A percentile compares a stretch with the other conserved stretches of the same genome.
Conservation (phyloP, 2,797 vertebrate genomes). For the Labroides dimidiatus region DNA sequence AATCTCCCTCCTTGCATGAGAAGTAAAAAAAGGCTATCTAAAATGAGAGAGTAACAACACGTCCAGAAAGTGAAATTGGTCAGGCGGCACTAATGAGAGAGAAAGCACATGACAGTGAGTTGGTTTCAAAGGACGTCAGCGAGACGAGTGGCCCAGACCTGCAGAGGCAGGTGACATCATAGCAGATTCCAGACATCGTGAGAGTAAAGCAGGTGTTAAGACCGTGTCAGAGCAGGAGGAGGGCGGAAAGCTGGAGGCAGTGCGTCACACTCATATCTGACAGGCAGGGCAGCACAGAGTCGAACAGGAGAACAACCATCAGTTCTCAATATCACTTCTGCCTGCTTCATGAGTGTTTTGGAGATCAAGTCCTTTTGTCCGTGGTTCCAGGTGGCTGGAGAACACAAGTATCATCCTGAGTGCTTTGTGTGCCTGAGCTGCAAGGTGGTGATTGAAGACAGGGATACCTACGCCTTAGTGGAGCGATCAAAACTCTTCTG, state of each 20-base stretch:
- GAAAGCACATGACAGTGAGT: slow-evolving; percentile 18
- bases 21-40: slow-evolving; percentile 7
- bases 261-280: slow-evolving; percentile 24
- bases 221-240: slow-evolving; percentile 56
- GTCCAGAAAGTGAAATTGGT: slow-evolving; percentile 46
- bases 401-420: slow-evolving; percentile 98
- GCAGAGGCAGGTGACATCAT: slow-evolving; percentile 68
- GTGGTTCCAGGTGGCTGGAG: slow-evolving; percentile 91
- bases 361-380: slow-evolving; percentile 38
- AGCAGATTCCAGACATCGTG: slow-evolving; percentile 76
- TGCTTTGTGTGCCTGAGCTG: slow-evolving; percentile 98
- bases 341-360: slow-evolving; percentile 7
- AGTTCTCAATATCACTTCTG: background rate
- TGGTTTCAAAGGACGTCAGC: slow-evolving; percentile 31
- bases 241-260: slow-evolving; percentile 11
- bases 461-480: slow-evolving; percentile 94
- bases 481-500: slow-evolving; percentile 94
- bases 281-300: slow-evolving; percentile 14
- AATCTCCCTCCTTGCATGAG: slow-evolving; percentile 63
- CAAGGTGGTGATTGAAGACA: slow-evolving; percentile 95
- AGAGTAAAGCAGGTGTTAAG: slow-evolving; percentile 79
- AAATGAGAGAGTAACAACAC: slow-evolving; percentile 13
- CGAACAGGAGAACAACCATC: background rate
- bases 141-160: slow-evolving; percentile 47
- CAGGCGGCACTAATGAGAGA: slow-evolving; percentile 20